Evolutionary conservation across 2,113 vertebrate species (phyloP), one percentile per base, ranked within the genome.

Genomic region (Tamias sibiricus): DNA sequence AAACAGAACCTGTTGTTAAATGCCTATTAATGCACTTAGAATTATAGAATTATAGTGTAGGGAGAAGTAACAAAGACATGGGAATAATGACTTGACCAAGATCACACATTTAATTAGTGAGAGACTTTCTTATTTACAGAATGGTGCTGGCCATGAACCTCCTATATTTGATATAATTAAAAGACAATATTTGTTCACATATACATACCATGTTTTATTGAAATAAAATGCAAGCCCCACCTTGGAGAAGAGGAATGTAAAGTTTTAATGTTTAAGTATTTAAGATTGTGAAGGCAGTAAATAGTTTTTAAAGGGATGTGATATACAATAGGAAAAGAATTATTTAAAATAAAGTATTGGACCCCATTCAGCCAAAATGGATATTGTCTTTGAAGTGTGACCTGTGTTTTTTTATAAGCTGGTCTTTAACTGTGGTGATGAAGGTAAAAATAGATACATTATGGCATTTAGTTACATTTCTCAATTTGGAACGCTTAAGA

Each of bases 1-100:
- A 95, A 95, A 89, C 44, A 59, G 84, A 94, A 92, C 32, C 57
- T 75, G 28, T 87, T 89, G 66, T 90, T 95, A 96, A 91, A 90
- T 79, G 37, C 19, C 37, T 95, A 37, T 54, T 95, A 82, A 89
- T 90, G 32, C 49, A 62, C 93, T 86, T 89, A 35, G 90, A 89
- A 68, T 95, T 97, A 79, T 12, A 87, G 22, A 94, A 80, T 89
- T 72, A 49, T 30, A 47, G 22, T 92, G 6, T 30, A 77, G 6
- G n/a, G 52, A 87, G 42, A 95, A 91, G 52, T 44, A 92, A 93
- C 80, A 75, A 68, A 90, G 64, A 42, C 32, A 8, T 35, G 22
- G 32, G 16, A 66, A 32, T 94, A 85, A 66, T 76, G 57, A 90
- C 64, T 95, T 96, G 84, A 76, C 71, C 42, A 95, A 71, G 68